Evolutionary conservation across 2,113 vertebrate genomes (phyloP).

Genomic region (Gavialis gangeticus): DNA sequence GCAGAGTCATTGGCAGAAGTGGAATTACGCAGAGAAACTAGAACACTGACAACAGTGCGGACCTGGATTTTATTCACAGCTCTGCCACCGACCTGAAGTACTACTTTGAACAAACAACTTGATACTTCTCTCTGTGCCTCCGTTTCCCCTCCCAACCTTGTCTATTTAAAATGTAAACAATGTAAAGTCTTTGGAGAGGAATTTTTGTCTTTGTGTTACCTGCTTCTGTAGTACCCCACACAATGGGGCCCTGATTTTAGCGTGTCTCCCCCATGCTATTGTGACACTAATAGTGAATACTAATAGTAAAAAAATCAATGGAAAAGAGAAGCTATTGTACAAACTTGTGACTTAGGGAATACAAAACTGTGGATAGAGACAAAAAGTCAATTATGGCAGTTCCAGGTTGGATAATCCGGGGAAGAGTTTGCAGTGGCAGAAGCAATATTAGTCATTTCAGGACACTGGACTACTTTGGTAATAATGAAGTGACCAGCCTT

Average conservation of each 20-base stretch:
- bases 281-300: background rate
- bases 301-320: background rate
- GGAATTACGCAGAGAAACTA: background rate
- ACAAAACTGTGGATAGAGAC: fast-evolving
- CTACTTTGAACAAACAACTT: background rate
- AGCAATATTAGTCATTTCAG: no score
- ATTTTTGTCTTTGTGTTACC: background rate
- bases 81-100: background rate
- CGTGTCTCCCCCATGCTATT: background rate
- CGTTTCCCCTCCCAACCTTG: background rate
- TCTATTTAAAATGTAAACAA: background rate
- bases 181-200: background rate
- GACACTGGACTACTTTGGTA: no score
- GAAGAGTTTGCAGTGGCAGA: no score
- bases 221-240: background rate
- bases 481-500: no score
- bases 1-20: background rate
- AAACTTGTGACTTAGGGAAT: background rate
- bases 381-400: background rate
- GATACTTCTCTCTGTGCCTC: background rate
- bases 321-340: background rate
- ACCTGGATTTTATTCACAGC: background rate
- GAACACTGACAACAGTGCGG: background rate
- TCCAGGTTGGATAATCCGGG: no score
- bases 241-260: background rate